Base-by-base conservation (phyloP, 2,113 vertebrate genomes). In the Oryzias woworae region DNA sequence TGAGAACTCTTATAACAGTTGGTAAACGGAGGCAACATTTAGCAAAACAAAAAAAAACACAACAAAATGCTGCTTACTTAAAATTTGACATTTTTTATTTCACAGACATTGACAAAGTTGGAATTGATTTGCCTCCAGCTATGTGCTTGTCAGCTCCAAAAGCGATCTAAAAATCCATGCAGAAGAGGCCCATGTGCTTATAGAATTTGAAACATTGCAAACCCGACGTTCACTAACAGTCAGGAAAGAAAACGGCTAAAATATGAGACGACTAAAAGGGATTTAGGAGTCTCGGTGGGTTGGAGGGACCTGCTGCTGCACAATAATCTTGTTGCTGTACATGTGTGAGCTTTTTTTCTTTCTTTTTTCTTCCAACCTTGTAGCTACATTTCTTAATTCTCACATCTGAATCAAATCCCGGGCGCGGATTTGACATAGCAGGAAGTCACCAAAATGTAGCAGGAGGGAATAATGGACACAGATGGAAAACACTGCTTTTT, bases 91-190 rank as follows among this genome's bases (percentile, higher is more conserved):
- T 74, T 83, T 73, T 54, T 73, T 54, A 82, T 76, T 80, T 69
- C 53, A 70, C 66, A 78, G 69, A 73, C 66, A 77, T 76, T 81
- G 64, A 62, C 60, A 56, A 75, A 62, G 77, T 69, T 84, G 47
- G 69, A 82, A 80, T 82, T 80, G 78, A 79, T 85, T 76, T 78
- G 70, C 46, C 72, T 71, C 77, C 73, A 53, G 66, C 81, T 60
- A 73, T 71, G 81, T 57, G 80, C 62, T 68, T 53, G 75, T 62
- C 79, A 69, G 79, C 75, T 85, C 79, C 80, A 77, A 84, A 65
- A 80, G 62, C 71, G 53, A 75, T 80, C 71, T 73, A 59, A 80
- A 36, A 83, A 76, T 73, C 75, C 69, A 81, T 51, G 69, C 69
- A 69, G 72, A 69, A 57, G 55, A 67, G 48, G 54, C 70, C 72